Percentiles rank a stretch among this genome's conserved stretches.
Evolutionary conservation across 2,797 vertebrate species (phyloP).

Genomic region (Peromyscus eremicus): DNA sequence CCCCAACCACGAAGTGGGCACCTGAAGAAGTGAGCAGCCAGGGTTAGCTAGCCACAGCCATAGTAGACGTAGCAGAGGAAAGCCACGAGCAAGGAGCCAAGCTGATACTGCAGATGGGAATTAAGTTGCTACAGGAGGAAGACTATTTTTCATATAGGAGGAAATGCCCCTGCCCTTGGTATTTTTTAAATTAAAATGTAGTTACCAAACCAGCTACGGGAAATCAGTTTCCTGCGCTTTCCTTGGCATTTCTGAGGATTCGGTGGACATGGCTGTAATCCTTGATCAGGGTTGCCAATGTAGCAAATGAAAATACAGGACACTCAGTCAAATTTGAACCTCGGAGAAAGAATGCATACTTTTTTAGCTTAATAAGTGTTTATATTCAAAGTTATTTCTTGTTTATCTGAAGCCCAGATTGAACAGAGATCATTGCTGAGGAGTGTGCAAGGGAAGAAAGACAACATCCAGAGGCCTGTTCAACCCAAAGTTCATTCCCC

Average conservation of each 20-base stretch:
- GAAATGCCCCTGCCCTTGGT: constrained; percentile 3
- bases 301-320: constrained; percentile 34
- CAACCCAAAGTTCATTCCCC: background rate
- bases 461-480: background rate
- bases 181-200: constrained; percentile 63
- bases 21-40: background rate
- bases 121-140: background rate
- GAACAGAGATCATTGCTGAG: background rate
- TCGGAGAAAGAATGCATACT: background rate
- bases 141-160: constrained; percentile 18
- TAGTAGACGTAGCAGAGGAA: background rate
- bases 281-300: background rate
- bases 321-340: constrained; percentile 6
- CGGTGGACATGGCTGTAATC: background rate
- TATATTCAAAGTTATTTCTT: background rate
- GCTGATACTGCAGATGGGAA: constrained; percentile 1
- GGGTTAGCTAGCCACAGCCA: background rate
- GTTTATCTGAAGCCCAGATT: constrained; percentile 20
- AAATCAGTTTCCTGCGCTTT: constrained; percentile 18
- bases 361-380: constrained; percentile 8
- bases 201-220: background rate
- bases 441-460: background rate
- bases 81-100: background rate
- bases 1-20: background rate
- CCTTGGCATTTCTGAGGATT: constrained; percentile 24